These are phyloP conservation scores for Strigamia maritima DNA, from an alignment of 2,888 invertebrate genomes.

Conservation along the genomic window DNA sequence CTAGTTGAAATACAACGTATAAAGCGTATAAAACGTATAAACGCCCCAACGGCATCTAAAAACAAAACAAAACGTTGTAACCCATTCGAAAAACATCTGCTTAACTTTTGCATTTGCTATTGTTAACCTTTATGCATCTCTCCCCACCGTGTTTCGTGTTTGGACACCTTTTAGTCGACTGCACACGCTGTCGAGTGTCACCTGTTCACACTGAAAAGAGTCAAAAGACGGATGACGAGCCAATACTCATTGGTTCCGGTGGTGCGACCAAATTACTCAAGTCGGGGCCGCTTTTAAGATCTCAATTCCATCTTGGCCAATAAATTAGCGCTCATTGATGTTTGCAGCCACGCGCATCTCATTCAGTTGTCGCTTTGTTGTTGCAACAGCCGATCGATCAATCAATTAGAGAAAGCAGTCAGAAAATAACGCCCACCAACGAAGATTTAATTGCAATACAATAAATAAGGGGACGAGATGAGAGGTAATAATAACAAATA, in stretches of 20 bases:
- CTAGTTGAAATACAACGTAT: not conserved
- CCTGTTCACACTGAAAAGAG: not conserved
- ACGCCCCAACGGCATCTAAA: not conserved
- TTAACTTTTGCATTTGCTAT: not conserved
- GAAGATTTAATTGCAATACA: not conserved
- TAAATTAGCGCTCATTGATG: slow-evolving; percentile 3
- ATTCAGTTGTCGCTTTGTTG: not conserved
- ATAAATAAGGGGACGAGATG: not conserved
- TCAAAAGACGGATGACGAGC: not conserved
- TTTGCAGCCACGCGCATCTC: slow-evolving; percentile 23
- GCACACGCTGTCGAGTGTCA: not conserved
- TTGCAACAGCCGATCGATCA: not conserved
- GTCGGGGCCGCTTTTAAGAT: not conserved
- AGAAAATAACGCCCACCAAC: not conserved
- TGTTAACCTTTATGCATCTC: not conserved
- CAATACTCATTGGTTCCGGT: not conserved
- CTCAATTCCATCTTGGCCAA: slow-evolving; percentile 25
- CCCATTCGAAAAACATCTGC: not conserved
- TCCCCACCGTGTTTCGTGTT: not conserved
- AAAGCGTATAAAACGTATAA: not conserved
- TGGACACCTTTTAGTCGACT: not conserved
- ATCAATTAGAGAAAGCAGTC: slow-evolving; percentile 1
- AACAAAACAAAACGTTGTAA: not conserved
- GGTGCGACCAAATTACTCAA: not conserved
- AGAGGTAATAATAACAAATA: not conserved